Percentiles rank a stretch among this genome's conserved stretches.
Evolutionary conservation across 2,113 vertebrate genomes (phyloP).

Genomic region (Cervus canadensis): DNA sequence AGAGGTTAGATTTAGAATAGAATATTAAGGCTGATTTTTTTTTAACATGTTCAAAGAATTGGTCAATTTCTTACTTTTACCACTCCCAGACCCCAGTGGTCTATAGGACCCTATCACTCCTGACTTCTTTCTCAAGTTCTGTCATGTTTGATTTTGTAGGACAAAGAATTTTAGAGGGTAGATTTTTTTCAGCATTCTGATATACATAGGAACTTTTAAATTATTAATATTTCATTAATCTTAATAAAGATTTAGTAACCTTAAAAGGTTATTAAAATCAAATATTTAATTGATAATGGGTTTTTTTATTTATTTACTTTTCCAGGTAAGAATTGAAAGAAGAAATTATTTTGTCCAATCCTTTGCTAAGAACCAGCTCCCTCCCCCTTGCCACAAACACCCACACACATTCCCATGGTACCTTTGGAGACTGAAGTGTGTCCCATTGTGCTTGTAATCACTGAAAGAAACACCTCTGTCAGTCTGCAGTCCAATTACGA

Average conservation of each 20-base stretch:
- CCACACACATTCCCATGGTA: neutral
- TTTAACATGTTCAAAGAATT: neutral
- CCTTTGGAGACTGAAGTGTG: neutral
- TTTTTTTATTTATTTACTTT: neutral
- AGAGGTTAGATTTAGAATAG: neutral
- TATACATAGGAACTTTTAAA: neutral
- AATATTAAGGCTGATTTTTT: neutral
- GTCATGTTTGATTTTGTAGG: neutral
- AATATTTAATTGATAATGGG: neutral
- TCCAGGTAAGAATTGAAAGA: neutral
- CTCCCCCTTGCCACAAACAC: neutral
- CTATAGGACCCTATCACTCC: neutral
- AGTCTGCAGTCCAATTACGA: neutral
- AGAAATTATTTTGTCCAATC: neutral
- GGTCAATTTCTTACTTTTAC: neutral
- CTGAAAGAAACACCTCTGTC: neutral
- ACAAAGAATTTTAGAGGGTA: neutral
- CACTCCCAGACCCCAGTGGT: too few species aligned
- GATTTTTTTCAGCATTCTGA: neutral
- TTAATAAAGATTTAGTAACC: neutral
- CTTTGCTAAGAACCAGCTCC: neutral
- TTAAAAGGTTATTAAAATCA: constrained; percentile 1
- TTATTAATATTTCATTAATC: constrained; percentile 4
- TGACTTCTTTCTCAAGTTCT: neutral
- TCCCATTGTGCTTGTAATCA: too few species aligned